Conservation (phyloP, 1,140 invertebrate species). For the Drosophila truncata region DNA sequence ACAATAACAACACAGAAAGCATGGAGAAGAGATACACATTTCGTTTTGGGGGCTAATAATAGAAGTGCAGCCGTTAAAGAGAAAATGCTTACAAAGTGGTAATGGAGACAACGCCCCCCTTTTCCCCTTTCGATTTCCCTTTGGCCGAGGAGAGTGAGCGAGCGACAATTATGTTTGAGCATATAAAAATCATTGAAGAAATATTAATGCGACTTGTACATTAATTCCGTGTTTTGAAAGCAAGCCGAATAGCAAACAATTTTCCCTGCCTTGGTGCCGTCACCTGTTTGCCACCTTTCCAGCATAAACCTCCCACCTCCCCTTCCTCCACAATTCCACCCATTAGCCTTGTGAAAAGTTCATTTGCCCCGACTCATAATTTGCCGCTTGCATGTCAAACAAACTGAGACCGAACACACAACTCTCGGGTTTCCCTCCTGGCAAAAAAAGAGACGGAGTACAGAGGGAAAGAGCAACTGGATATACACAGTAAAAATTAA, state of each 20-base stretch:
- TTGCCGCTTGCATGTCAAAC: slow-evolving; percentile 79
- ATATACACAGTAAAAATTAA: slow-evolving; percentile 8
- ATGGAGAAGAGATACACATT: slow-evolving; percentile 59
- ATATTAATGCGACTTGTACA: slow-evolving; percentile 51
- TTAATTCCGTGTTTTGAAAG: slow-evolving; percentile 44
- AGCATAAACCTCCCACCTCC: background rate
- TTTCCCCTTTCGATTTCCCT: slow-evolving; percentile 2
- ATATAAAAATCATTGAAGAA: slow-evolving; percentile 58
- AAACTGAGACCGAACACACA: slow-evolving; percentile 49
- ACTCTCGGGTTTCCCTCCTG: slow-evolving; percentile 64
- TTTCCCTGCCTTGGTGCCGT: slow-evolving; percentile 33
- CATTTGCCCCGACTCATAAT: slow-evolving; percentile 79
- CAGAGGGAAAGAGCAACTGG: slow-evolving; percentile 8
- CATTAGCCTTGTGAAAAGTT: slow-evolving; percentile 82
- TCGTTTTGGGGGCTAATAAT: slow-evolving; percentile 35
- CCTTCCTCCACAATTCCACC: slow-evolving; percentile 9
- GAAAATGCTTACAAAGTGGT: slow-evolving; percentile 48
- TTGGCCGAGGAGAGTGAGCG: slow-evolving; percentile 11
- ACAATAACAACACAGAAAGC: slow-evolving; percentile 32
- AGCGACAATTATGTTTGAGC: slow-evolving; percentile 56
- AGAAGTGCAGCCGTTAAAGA: slow-evolving; percentile 40
- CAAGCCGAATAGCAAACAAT: slow-evolving; percentile 55
- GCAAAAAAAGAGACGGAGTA: slow-evolving; percentile 11
- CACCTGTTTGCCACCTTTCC: slow-evolving; percentile 67
- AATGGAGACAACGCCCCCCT: slow-evolving; percentile 59